These are phyloP conservation scores for Labeo calbasu DNA, from an alignment of 2,797 vertebrate species.

Conservation along the genomic window DNA sequence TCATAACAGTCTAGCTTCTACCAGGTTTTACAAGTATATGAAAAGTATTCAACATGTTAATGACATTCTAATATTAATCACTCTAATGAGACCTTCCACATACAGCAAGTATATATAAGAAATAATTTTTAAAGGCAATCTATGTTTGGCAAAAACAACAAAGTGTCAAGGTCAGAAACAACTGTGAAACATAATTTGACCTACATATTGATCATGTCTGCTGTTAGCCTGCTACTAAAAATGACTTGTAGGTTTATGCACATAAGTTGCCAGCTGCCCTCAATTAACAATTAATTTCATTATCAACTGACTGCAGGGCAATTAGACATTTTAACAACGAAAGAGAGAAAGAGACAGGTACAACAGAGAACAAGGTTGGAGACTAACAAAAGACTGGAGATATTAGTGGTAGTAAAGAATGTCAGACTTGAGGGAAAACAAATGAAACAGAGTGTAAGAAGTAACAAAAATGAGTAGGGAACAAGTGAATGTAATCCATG, in stretches of 20 bases:
- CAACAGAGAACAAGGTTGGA: not conserved
- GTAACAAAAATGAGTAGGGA: not conserved
- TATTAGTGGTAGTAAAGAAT: not conserved
- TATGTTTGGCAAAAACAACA: not conserved
- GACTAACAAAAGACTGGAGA: not conserved
- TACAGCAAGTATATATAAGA: not conserved
- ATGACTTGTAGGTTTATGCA: not conserved
- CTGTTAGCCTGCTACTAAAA: not conserved
- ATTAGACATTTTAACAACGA: conserved; percentile 2
- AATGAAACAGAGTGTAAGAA: not conserved
- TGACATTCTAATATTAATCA: not conserved
- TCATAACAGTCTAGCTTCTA: not conserved
- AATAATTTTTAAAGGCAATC: not conserved
- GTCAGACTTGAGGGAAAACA: not conserved
- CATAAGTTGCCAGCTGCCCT: conserved; percentile 6
- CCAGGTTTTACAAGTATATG: not conserved
- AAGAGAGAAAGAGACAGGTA: not conserved
- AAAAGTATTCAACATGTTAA: not conserved
- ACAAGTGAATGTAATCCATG: not conserved
- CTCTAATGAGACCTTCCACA: not conserved
- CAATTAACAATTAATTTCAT: conserved; percentile 40
- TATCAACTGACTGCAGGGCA: conserved; percentile 12
- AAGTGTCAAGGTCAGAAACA: not conserved
- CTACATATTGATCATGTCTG: conserved; percentile 3
- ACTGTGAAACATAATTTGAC: not conserved